Evolutionary conservation across 2,797 vertebrate genomes (phyloP).

Genomic region (Tauraco hartlaubi): DNA sequence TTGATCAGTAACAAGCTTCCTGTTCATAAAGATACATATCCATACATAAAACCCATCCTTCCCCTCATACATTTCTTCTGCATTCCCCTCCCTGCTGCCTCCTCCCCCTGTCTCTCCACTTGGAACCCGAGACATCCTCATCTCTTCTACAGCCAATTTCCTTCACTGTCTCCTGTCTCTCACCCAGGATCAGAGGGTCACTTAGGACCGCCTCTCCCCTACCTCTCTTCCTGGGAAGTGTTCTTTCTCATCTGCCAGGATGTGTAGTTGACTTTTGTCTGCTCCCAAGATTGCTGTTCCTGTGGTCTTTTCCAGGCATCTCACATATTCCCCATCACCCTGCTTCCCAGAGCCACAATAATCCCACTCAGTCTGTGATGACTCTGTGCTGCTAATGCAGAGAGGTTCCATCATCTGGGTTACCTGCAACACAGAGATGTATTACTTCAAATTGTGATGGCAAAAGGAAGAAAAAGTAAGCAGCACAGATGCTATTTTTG

Average conservation of each 20-base stretch:
- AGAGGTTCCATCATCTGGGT: slow-evolving; percentile 80
- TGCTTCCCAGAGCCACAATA: slow-evolving; percentile 34
- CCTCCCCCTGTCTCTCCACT: background rate
- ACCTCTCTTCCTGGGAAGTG: slow-evolving; percentile 21
- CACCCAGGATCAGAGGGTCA: background rate
- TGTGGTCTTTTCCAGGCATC: slow-evolving; percentile 17
- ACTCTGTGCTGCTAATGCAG: slow-evolving; percentile 68
- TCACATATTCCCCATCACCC: slow-evolving; percentile 15
- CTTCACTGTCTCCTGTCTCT: background rate
- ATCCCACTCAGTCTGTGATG: slow-evolving; percentile 22
- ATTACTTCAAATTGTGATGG: slow-evolving; percentile 17
- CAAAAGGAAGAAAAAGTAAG: slow-evolving; percentile 16
- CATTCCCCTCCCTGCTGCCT: background rate
- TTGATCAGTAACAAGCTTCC: slow-evolving; percentile 32
- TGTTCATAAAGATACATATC: slow-evolving; percentile 19
- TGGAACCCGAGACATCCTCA: background rate
- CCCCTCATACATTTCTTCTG: background rate
- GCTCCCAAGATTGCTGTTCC: background rate
- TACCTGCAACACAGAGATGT: slow-evolving; percentile 72
- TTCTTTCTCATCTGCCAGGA: background rate
- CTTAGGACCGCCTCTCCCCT: background rate
- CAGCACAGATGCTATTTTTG: slow-evolving; percentile 61
- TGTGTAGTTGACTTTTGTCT: background rate
- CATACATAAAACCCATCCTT: background rate
- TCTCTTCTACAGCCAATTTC: background rate